phyloP scores from a whole-genome alignment of 2,797 vertebrate species.

The Thaleichthys pacificus region DNA sequence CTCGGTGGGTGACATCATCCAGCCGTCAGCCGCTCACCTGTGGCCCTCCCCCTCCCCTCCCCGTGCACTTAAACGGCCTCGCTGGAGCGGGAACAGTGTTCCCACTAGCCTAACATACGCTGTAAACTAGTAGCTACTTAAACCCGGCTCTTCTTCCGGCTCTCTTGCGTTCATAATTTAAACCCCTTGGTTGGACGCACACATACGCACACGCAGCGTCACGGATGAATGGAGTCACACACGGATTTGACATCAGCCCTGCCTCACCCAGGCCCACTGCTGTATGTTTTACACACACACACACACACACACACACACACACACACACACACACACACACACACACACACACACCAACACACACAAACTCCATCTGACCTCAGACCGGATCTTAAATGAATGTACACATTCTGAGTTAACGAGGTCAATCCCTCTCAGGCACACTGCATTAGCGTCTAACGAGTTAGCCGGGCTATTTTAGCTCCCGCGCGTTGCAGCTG shows the following conservation, averaged over 20 bases:
- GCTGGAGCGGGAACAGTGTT: too few relatives aligned
- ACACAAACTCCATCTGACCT: slow-evolving; percentile 23
- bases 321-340: not conserved
- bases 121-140: too few relatives aligned
- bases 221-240: not conserved
- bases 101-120: too few relatives aligned
- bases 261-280: not conserved
- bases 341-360: not conserved
- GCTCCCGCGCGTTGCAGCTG: slow-evolving; percentile 27
- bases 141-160: too few relatives aligned
- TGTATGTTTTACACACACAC: not conserved
- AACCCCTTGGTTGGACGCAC: not conserved
- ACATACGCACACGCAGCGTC: slow-evolving; percentile 7
- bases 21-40: too few relatives aligned
- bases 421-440: slow-evolving; percentile 62
- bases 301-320: not conserved
- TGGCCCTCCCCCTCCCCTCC: too few relatives aligned
- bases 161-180: too few relatives aligned
- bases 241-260: slow-evolving; percentile 36
- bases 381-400: slow-evolving; percentile 37
- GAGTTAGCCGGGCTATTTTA: slow-evolving; percentile 54
- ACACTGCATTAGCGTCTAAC: slow-evolving; percentile 47
- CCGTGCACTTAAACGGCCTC: too few relatives aligned
- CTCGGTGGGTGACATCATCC: not conserved
- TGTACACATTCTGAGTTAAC: slow-evolving; percentile 55